Conservation (phyloP, 2,113 vertebrate genomes). For the Malurus melanocephalus region DNA sequence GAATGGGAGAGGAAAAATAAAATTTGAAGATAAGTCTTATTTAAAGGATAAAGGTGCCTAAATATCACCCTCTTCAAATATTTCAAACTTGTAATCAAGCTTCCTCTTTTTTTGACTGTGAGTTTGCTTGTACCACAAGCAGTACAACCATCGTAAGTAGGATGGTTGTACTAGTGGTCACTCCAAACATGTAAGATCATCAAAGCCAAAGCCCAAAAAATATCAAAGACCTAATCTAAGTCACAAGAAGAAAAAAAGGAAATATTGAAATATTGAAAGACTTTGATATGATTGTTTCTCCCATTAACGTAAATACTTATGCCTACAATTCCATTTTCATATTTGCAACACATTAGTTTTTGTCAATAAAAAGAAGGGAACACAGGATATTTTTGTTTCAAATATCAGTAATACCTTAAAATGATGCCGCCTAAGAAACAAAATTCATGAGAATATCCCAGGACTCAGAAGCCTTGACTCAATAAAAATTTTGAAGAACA, state of each 20-base stretch:
- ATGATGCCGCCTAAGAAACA: background rate
- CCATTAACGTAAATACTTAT: background rate
- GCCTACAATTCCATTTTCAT: background rate
- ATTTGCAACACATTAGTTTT: background rate
- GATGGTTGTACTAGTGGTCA: background rate
- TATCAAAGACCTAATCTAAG: background rate
- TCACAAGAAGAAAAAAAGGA: background rate
- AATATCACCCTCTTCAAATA: background rate
- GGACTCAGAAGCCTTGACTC: background rate
- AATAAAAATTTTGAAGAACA: background rate
- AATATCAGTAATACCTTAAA: background rate
- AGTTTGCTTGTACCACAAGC: background rate
- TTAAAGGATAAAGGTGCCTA: background rate
- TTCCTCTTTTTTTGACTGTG: background rate
- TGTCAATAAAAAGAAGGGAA: background rate
- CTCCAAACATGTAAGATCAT: background rate
- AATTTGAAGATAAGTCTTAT: background rate
- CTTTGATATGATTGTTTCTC: background rate
- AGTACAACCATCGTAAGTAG: rapidly evolving
- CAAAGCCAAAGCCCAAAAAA: background rate
- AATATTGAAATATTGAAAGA: background rate
- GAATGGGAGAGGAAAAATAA: background rate
- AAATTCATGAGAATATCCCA: background rate
- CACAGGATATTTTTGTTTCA: background rate
- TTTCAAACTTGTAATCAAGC: background rate